A percentile compares a stretch with the other conserved stretches of the same genome.
These are phyloP conservation scores for Mythimna vitellina DNA, from an alignment of 2,888 invertebrate genomes.

Conservation along the genomic window DNA sequence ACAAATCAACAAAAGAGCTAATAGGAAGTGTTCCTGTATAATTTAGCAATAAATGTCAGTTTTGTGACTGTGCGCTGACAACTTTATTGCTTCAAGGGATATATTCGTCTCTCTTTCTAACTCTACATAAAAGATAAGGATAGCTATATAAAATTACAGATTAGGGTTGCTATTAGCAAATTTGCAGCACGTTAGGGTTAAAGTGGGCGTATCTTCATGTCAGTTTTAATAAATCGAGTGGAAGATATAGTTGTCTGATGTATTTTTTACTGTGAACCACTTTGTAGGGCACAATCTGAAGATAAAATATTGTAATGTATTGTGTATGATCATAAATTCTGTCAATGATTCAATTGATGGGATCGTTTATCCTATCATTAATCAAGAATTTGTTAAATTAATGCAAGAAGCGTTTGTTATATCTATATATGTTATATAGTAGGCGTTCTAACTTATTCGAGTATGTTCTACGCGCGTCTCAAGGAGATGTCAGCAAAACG, in stretches of 20 bases:
- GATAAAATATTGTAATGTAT: constrained; percentile 55
- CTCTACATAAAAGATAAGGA: constrained; percentile 60
- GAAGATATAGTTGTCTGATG: constrained; percentile 75
- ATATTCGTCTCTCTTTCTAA: constrained; percentile 58
- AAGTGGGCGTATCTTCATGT: constrained; percentile 85
- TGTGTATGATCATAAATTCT: constrained; percentile 40
- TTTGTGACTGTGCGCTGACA: constrained; percentile 72
- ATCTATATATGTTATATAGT: not conserved
- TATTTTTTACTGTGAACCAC: constrained; percentile 49
- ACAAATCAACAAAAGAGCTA: constrained; percentile 53
- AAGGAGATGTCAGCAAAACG: too few species aligned
- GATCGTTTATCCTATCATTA: constrained; percentile 20
- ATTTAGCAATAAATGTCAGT: constrained; percentile 82
- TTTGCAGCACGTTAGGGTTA: constrained; percentile 80
- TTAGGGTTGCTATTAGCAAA: constrained; percentile 70
- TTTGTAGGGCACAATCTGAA: constrained; percentile 39
- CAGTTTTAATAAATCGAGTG: constrained; percentile 86
- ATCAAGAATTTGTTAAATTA: constrained; percentile 19
- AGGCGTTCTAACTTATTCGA: not conserved
- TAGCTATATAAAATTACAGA: constrained; percentile 45
- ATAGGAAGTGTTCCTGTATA: constrained; percentile 74
- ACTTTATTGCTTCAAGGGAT: constrained; percentile 72
- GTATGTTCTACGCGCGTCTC: too few species aligned
- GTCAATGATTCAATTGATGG: constrained; percentile 34
- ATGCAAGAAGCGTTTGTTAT: not conserved